phyloP scores from a whole-genome alignment of 1,140 invertebrate genomes.

The Drosophila virilis region DNA sequence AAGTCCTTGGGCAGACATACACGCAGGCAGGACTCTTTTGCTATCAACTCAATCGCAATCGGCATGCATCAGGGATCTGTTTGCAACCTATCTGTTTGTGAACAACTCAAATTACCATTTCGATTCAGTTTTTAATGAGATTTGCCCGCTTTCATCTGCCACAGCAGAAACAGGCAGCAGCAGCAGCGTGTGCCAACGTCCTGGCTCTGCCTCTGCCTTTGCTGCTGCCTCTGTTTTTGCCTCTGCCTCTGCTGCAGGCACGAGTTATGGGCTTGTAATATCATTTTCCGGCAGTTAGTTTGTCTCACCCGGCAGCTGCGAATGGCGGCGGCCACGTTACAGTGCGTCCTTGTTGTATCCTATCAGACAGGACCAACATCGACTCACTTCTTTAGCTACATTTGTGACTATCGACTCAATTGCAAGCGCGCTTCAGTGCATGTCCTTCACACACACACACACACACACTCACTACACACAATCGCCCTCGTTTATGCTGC shows the following conservation, averaged over 20 bases:
- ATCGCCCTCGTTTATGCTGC: conserved; percentile 34
- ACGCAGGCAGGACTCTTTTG: conserved; percentile 23
- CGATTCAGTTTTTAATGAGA: conserved; percentile 82
- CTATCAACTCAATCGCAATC: conserved; percentile 75
- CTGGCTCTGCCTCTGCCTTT: background rate
- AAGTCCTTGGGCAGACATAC: conserved; percentile 47
- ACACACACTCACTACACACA: background rate
- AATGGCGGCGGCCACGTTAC: background rate
- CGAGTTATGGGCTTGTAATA: conserved; percentile 75
- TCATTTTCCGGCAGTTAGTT: conserved; percentile 74
- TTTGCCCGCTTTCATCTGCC: conserved; percentile 62
- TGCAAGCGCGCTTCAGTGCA: conserved; percentile 22
- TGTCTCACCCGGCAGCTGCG: conserved; percentile 38
- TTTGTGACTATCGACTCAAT: conserved; percentile 24
- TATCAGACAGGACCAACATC: background rate
- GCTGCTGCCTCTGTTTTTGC: background rate
- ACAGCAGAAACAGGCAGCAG: background rate
- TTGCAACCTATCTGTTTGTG: conserved; percentile 63
- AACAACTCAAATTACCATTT: conserved; percentile 81
- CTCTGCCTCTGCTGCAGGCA: conserved; percentile 28
- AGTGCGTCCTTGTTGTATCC: background rate
- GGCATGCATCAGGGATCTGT: conserved; percentile 55
- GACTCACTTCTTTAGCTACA: background rate
- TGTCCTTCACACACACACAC: background rate
- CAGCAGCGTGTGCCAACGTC: background rate